These are phyloP conservation scores for Brevipalpus yothersi DNA, from an alignment of 1,140 invertebrate genomes.

Conservation along the genomic window DNA sequence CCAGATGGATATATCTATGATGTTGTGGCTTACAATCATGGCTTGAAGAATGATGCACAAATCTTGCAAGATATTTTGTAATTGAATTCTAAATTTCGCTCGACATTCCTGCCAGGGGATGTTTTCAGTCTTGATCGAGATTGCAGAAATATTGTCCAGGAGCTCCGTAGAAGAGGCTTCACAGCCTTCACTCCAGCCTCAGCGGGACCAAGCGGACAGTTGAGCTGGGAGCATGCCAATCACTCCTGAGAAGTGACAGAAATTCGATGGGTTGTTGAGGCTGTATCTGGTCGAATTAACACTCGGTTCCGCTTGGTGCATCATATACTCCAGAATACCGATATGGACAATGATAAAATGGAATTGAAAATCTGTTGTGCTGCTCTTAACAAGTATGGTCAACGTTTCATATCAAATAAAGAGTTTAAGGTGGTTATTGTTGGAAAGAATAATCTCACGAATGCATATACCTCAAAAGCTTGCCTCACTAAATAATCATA, in stretches of 20 bases:
- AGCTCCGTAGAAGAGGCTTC: not conserved
- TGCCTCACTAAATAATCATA: too few species aligned
- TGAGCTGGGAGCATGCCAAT: not conserved
- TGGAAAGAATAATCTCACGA: not conserved
- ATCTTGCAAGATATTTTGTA: not conserved
- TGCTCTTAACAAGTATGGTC: not conserved
- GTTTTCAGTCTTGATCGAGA: not conserved
- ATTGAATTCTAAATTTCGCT: not conserved
- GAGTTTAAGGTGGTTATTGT: not conserved
- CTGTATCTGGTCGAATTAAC: not conserved
- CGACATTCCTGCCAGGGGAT: not conserved
- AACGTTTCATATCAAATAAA: not conserved
- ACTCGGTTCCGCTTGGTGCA: not conserved
- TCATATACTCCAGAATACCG: not conserved
- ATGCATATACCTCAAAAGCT: too few species aligned
- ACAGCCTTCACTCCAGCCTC: not conserved
- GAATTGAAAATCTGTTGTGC: not conserved
- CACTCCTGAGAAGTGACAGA: not conserved
- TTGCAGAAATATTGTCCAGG: not conserved
- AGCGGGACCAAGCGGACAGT: not conserved
- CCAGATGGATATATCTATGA: not conserved
- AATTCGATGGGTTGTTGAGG: not conserved
- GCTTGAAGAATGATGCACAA: not conserved
- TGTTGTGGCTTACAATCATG: not conserved
- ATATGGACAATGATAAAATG: not conserved